These are phyloP conservation scores for Blennius ocellaris DNA, from an alignment of 2,113 vertebrate genomes.

Conservation along the genomic window DNA sequence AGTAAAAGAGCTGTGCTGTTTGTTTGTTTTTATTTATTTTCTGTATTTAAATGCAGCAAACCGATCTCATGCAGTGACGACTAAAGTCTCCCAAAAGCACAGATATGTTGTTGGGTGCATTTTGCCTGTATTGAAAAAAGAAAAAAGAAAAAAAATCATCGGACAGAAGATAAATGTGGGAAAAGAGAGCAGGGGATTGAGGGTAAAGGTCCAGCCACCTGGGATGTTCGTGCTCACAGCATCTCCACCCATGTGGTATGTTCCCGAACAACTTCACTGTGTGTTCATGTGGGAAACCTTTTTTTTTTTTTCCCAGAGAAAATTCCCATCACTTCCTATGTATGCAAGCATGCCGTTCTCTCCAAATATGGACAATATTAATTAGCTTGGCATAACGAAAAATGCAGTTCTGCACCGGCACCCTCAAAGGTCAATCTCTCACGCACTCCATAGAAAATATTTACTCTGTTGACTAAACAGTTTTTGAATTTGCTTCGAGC, in stretches of 20 bases:
- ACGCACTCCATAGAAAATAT: slow-evolving; percentile 16
- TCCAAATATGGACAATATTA: neutral
- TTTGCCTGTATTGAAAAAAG: too few relatives aligned
- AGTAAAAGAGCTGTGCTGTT: neutral
- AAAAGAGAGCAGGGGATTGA: too few relatives aligned
- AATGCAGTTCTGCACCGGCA: neutral
- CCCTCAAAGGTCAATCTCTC: slow-evolving; percentile 8
- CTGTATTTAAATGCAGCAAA: neutral
- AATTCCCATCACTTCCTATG: too few relatives aligned
- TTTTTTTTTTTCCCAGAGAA: neutral
- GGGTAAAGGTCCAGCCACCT: too few relatives aligned
- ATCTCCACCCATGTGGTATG: too few relatives aligned
- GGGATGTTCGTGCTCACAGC: too few relatives aligned
- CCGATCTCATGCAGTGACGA: neutral
- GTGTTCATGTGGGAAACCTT: neutral
- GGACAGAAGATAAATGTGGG: too few relatives aligned
- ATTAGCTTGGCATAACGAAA: neutral
- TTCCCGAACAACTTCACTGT: too few relatives aligned
- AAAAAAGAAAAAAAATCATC: too few relatives aligned
- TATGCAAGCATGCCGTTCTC: neutral
- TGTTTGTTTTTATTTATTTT: neutral
- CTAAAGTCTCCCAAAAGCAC: neutral
- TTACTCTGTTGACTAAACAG: slow-evolving; percentile 8
- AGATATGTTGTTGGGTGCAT: too few relatives aligned
- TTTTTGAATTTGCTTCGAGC: slow-evolving; percentile 24